Evolutionary conservation across 2,113 vertebrate genomes (phyloP).

Genomic region (Rostratula benghalensis): DNA sequence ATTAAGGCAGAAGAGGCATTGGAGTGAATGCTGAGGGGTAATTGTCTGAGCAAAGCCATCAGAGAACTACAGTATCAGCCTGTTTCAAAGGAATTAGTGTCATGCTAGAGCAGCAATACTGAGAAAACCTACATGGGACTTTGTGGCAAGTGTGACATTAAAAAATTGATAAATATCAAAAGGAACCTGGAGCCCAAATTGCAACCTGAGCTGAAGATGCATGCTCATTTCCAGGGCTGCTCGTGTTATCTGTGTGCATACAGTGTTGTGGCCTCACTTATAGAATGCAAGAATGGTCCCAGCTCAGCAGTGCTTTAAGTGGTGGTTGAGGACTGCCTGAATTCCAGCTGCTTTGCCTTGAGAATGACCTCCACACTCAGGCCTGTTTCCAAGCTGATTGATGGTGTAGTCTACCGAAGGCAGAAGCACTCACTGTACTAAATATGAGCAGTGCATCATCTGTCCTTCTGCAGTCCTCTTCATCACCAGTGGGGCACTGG

Average conservation of each 20-base stretch:
- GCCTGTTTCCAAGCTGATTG: neutral
- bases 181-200: neutral
- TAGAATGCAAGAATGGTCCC: neutral
- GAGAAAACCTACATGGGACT: neutral
- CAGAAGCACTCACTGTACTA: neutral
- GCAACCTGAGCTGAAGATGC: neutral
- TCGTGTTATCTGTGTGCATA: neutral
- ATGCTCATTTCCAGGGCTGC: neutral
- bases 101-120: neutral
- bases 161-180: neutral
- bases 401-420: neutral
- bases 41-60: neutral
- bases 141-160: neutral
- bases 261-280: fast-evolving
- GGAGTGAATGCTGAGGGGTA: neutral
- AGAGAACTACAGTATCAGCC: neutral
- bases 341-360: neutral
- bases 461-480: neutral
- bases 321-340: neutral
- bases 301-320: neutral
- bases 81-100: neutral
- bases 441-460: neutral
- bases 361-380: neutral
- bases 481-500: neutral
- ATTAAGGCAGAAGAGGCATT: neutral